Evolutionary conservation across 2,888 invertebrate genomes (phyloP), one percentile per base, ranked within the genome.

Genomic region (Lepidocyrtoides sp.): DNA sequence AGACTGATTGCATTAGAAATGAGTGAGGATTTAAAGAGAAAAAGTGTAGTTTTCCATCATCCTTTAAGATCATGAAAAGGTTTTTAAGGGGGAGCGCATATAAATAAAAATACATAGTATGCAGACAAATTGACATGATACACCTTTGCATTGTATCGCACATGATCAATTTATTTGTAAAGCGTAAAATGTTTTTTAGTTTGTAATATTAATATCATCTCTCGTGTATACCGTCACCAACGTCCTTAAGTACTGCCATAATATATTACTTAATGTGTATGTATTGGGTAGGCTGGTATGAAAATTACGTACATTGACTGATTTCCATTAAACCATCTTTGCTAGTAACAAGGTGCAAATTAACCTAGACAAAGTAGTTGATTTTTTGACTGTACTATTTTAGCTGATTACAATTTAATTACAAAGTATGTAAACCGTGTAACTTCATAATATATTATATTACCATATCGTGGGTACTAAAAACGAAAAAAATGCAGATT

Each of bases 261-360:
- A 54, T 57, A 66, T 83, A 66, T 83, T 81, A 81, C 81, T 81
- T 81, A 81, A 85, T 51, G 26, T 69, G 48, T 29, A 51, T 77
- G 72, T 60, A 32, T 87, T 86, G 75, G 23, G 44, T 75, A 75
- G 91, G 87, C 91, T 86, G 91, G 63, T 72, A 51, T 87, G 86
- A 91, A 72, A 63, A 86, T 57, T 79, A 41, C 29, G 44, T 86
- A 72, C 69, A 77, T 63, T 82, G 91, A 91, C 91, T 91, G 91
- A 91, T 91, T 91, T 91, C 86, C 86, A 91, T 91, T 81, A 41
- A 91, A 91, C 91, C 91, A 91, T 91, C 87, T 91, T 91, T 91
- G 91, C 91, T 91, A 91, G 91, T 91, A 91, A 87, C 91, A 87
- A 91, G 91, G 91, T 91, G 91, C 91, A 91, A 91, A 91, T 91